A percentile compares a stretch with the other conserved stretches of the same genome.
These are phyloP conservation scores for Callinectes sapidus DNA, from an alignment of 2,888 invertebrate species.

Conservation along the genomic window DNA sequence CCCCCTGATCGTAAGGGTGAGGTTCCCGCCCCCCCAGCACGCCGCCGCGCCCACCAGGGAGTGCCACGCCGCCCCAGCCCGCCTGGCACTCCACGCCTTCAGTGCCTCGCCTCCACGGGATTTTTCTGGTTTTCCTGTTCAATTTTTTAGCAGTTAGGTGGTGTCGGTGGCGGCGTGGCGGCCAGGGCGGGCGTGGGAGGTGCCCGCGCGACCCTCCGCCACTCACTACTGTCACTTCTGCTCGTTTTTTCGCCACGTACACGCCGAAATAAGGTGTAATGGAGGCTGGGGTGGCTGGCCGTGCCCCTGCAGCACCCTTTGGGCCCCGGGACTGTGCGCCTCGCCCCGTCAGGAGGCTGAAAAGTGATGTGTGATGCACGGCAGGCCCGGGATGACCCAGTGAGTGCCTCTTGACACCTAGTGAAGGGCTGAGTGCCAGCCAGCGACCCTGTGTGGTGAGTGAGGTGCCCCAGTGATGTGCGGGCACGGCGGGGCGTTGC, in stretches of 20 bases:
- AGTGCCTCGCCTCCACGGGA: background rate
- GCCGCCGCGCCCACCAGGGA: conserved; percentile 2
- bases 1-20: conserved; percentile 40
- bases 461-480: background rate
- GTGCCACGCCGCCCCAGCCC: background rate
- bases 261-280: background rate
- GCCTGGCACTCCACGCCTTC: background rate
- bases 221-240: background rate
- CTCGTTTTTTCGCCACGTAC: background rate
- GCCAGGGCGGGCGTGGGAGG: background rate
- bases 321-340: background rate
- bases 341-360: background rate
- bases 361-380: background rate
- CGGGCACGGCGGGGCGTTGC: background rate
- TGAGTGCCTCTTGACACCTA: background rate
- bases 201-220: background rate
- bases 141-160: background rate
- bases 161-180: conserved; percentile 18
- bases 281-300: background rate
- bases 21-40: conserved; percentile 33
- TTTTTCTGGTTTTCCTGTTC: conserved; percentile 2
- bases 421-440: background rate
- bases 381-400: background rate
- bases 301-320: background rate
- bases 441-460: background rate